Evolutionary conservation across 2,888 invertebrate species (phyloP).

Genomic region (Hydraecia micacea): DNA sequence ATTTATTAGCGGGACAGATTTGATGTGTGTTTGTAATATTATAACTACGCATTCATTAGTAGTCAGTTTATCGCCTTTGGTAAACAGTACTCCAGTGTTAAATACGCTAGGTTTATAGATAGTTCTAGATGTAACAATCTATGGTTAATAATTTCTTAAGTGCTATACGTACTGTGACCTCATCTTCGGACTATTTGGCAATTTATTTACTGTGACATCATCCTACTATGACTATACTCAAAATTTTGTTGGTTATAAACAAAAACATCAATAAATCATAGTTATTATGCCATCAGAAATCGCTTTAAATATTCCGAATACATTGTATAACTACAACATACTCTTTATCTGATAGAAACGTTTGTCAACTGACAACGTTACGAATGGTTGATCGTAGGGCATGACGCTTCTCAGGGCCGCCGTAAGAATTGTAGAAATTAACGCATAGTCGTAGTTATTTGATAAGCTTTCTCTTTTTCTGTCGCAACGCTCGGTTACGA

Average conservation of each 20-base stretch:
- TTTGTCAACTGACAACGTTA: conserved; percentile 12
- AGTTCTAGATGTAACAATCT: neutral
- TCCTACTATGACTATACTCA: neutral
- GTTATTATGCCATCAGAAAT: conserved; percentile 10
- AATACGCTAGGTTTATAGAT: neutral
- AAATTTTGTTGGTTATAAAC: conserved; percentile 1
- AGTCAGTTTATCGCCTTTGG: conserved; percentile 32
- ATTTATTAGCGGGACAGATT: conserved; percentile 13
- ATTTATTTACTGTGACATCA: conserved; percentile 5
- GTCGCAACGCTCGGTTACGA: conserved; percentile 46
- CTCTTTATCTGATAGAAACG: conserved; percentile 27
- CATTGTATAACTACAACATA: conserved; percentile 4
- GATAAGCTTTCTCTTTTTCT: conserved; percentile 67
- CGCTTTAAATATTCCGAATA: conserved; percentile 9
- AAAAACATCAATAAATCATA: neutral
- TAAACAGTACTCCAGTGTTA: conserved; percentile 16
- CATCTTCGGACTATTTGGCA: neutral
- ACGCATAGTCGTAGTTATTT: conserved; percentile 55
- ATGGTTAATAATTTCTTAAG: conserved; percentile 3
- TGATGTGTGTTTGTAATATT: conserved; percentile 1
- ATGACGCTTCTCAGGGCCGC: conserved; percentile 50
- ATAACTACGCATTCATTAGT: conserved; percentile 22
- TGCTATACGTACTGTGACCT: neutral
- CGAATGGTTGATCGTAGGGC: conserved; percentile 50
- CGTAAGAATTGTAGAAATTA: conserved; percentile 41